Base-by-base conservation (phyloP, 2,888 invertebrate species). In the Epirrita christyi region DNA sequence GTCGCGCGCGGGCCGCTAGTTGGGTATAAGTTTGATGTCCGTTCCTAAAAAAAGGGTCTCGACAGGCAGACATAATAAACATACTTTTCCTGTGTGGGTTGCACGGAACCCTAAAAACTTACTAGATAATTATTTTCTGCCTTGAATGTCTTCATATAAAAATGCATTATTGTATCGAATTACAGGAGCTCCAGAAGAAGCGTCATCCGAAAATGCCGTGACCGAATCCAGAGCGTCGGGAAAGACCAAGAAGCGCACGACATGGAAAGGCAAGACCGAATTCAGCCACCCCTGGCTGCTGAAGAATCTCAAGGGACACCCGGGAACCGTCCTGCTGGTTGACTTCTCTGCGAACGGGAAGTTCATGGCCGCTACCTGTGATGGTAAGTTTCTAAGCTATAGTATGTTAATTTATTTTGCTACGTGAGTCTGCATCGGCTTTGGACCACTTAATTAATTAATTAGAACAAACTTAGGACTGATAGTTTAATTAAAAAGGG, bases 281-380 rank as follows among this genome's bases (percentile, higher is more conserved):
- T 82, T 95, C 93, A 87, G 83, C 60, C 96, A 97, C 80, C 94
- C 94, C n/a, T 97, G 97, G 97, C 92, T 97, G 64, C 88, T 95
- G 29, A 94, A 96, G 63, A 94, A 95, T 53, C 92, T 98, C 69
- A 97, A 97, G 84, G 97, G 97, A 10, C 97, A 98, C 82, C 95
- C 95, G 0, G 95, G 95, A 29, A 92, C 93, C 9, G 95, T 97
- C 43, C 88, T 95, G 14, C 95, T 96, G 73, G 93, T 97, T 83
- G 96, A 96, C 77, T 96, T 96, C 83, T 96, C 97, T 68, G 93
- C 95, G 59, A 97, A 97, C 86, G 97, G 96, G 67, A 98, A 97
- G 89, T 97, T 95, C 79, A 93, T 98, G 78, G 96, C 96, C 61
- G 95, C 96, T 59, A 95, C 96, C 77, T 95, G 96, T 72, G 96